Percentiles rank a stretch among this genome's conserved stretches.
Evolutionary conservation across 1,140 invertebrate species (phyloP).

Genomic region (Lycorma delicatula): DNA sequence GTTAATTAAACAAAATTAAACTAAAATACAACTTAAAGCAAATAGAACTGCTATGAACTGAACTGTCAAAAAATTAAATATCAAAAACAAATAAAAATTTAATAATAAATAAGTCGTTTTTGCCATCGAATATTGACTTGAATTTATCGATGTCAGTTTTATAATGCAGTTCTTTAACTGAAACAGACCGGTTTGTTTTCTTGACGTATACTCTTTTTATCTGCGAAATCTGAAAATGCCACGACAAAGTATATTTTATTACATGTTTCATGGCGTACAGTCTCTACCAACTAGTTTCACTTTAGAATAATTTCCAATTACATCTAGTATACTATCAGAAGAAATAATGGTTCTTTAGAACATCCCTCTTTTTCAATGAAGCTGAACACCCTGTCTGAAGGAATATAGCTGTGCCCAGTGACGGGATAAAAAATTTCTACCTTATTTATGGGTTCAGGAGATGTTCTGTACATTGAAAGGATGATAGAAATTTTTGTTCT

Average conservation of each 20-base stretch:
- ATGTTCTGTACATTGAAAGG: conserved; percentile 23
- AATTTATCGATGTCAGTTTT: not conserved
- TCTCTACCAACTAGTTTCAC: not conserved
- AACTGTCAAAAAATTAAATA: too few species aligned
- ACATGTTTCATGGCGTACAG: conserved; percentile 1
- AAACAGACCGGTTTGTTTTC: not conserved
- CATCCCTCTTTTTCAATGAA: conserved; percentile 22
- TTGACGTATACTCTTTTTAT: not conserved
- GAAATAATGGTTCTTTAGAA: not conserved
- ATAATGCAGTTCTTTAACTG: not conserved
- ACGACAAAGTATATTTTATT: not conserved
- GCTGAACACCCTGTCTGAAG: conserved; percentile 33
- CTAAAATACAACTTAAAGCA: too few species aligned
- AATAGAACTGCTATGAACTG: too few species aligned
- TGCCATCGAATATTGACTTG: not conserved
- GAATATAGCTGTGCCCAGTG: conserved; percentile 29
- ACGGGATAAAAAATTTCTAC: conserved; percentile 29
- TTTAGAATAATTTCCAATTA: not conserved
- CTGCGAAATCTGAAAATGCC: not conserved
- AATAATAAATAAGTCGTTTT: too few species aligned
- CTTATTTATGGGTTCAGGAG: conserved; percentile 22
- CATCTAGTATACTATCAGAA: not conserved
- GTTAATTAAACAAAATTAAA: too few species aligned
- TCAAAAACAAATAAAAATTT: too few species aligned
- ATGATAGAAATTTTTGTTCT: conserved; percentile 35